Evolutionary conservation across 1,140 invertebrate species (phyloP).

Genomic region (Pararge aegeria): DNA sequence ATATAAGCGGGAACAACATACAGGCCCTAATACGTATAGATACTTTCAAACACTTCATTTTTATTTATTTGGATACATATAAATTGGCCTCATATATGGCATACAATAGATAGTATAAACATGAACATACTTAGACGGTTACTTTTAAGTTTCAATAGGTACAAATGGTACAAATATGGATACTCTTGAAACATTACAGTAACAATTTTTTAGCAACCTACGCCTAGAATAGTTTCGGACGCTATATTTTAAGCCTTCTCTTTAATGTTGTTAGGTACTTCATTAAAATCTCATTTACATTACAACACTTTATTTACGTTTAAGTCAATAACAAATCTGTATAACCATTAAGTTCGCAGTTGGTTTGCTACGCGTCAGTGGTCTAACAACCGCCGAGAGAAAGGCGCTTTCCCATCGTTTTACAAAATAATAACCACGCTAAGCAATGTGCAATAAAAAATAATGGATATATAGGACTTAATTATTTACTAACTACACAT

Average conservation of each 20-base stretch:
- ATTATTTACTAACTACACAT: no score
- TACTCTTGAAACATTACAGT: no score
- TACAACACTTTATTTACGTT: not conserved
- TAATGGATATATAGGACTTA: not conserved
- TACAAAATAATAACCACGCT: conserved; percentile 24
- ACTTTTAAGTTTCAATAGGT: not conserved
- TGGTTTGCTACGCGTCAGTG: conserved; percentile 47
- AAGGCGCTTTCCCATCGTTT: conserved; percentile 70
- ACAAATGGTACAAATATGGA: not conserved
- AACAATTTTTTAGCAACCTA: no score
- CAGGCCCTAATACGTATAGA: no score
- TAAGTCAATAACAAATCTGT: not conserved
- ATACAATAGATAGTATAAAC: not conserved
- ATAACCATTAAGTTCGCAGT: conserved; percentile 48
- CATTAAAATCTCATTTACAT: conserved; percentile 4
- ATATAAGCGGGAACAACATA: no score
- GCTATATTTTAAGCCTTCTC: no score
- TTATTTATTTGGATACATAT: not conserved
- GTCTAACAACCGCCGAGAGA: conserved; percentile 51
- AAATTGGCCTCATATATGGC: not conserved
- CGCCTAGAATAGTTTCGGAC: no score
- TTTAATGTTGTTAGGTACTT: no score
- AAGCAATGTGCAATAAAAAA: conserved; percentile 17
- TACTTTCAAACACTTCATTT: no score
- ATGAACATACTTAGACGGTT: not conserved